Percentiles rank a stretch among this genome's conserved stretches.
Evolutionary conservation across 1,140 invertebrate genomes (phyloP).

Genomic region (Epicauta chinensis): DNA sequence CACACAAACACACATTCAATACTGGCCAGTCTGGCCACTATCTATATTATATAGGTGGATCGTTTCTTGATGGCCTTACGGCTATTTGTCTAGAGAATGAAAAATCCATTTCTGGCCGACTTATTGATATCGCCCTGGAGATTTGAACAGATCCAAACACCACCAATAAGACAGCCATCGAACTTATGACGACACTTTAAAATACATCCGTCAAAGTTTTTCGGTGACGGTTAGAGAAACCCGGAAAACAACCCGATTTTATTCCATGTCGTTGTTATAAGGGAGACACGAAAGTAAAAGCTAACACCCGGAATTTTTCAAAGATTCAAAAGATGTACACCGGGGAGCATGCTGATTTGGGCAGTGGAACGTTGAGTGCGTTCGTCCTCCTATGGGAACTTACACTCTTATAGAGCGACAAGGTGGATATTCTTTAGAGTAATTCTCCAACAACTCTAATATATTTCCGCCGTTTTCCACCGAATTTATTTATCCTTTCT

Average conservation of each 20-base stretch:
- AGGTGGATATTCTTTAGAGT: slow-evolving; percentile 26
- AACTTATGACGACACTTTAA: slow-evolving; percentile 39
- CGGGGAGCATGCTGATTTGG: slow-evolving; percentile 31
- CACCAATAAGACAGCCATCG: slow-evolving; percentile 30
- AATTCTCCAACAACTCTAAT: slow-evolving; percentile 20
- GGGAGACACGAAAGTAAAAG: neutral
- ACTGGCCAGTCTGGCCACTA: too few relatives aligned
- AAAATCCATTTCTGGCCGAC: slow-evolving; percentile 43
- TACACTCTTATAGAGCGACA: slow-evolving; percentile 32
- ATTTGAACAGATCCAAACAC: slow-evolving; percentile 17
- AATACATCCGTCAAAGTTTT: slow-evolving; percentile 35
- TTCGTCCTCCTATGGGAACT: slow-evolving; percentile 21
- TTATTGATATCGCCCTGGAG: slow-evolving; percentile 42
- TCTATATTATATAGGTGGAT: neutral
- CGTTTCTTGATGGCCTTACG: slow-evolving; percentile 24
- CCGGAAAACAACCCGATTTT: slow-evolving; percentile 20
- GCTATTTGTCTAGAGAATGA: slow-evolving; percentile 40
- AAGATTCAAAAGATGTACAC: slow-evolving; percentile 21
- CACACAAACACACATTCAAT: neutral
- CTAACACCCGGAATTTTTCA: slow-evolving; percentile 30
- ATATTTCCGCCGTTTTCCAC: too few relatives aligned
- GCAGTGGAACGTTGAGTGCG: slow-evolving; percentile 35
- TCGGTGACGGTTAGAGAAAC: neutral
- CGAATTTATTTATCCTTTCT: slow-evolving; percentile 21
- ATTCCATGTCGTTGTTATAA: neutral